Base-by-base conservation (phyloP, 1,140 invertebrate genomes). In the Agrypnia vestita region DNA sequence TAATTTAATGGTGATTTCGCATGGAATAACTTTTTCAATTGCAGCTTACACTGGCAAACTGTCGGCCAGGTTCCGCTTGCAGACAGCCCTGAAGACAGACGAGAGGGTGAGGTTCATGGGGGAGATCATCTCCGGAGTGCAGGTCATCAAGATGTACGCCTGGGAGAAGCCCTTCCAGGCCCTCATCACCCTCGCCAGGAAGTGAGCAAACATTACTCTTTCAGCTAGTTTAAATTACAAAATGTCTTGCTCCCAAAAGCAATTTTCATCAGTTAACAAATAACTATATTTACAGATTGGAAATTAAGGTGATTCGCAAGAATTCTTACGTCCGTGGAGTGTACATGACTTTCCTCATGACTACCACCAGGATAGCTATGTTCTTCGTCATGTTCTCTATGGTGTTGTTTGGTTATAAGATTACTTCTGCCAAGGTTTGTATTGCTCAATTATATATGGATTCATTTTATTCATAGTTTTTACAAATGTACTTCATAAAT, bases 81-180 rank as follows among this genome's bases (percentile, higher is more conserved):
- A 92, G 84, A 95, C 93, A 0, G 93, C 94, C 0, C 85, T 90
- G 9, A 91, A 92, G 82, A 96, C 95, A 0, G 95, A 96, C 85
- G 92, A 95, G 85, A 86, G 95, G 62, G 92, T 96, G 1, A 87
- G 94, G 8, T 84, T 95, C 13, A 96, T 96, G 94, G 94, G 94
- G 84, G 95, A 96, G 87, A 93, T 96, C 17, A 91, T 96, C 19
- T 91, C 89, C 0, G 93, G 92, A 0, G 89, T 93, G 0, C 91
- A 92, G 84, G 92, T 96, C 1, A 96, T 97, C 76, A 97, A 96
- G 86, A 95, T 96, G 94, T 95, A 95, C 84, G 92, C 93, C 0
- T 95, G 94, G 94, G 94, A 95, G 84, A 92, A 92, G 83, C 92
- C 93, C 0, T 95, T 95, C 82, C 91, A 91, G 25, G 89, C 90